Percentiles rank a stretch among this genome's conserved stretches.
Evolutionary conservation across 2,888 invertebrate species (phyloP).

Genomic region (Steinernema carpocapsae): DNA sequence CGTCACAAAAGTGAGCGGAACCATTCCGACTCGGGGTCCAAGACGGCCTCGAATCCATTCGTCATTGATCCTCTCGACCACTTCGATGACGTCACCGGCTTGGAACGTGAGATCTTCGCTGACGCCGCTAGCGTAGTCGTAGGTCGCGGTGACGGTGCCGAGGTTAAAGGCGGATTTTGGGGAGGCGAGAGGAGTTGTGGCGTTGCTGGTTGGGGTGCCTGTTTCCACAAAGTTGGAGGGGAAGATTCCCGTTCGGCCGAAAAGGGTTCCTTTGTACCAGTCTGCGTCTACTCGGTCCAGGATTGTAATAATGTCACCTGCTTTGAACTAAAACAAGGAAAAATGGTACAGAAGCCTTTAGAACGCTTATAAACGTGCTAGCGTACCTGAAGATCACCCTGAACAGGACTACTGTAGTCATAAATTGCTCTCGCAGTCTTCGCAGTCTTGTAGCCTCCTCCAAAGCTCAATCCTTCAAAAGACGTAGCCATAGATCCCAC

Average conservation of each 20-base stretch:
- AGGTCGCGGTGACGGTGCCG: slow-evolving; percentile 50
- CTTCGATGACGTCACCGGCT: slow-evolving; percentile 49
- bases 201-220: too few relatives aligned
- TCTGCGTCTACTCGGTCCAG: not conserved
- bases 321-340: not conserved
- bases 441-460: not conserved
- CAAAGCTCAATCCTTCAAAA: not conserved
- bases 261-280: not conserved
- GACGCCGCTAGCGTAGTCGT: slow-evolving; percentile 57
- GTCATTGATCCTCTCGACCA: slow-evolving; percentile 52
- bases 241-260: not conserved
- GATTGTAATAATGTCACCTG: not conserved
- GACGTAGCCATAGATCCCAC: too few relatives aligned
- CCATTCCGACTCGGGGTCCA: slow-evolving; percentile 52
- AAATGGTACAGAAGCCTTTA: too few relatives aligned
- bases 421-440: slow-evolving; percentile 55
- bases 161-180: not conserved
- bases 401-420: slow-evolving; percentile 57
- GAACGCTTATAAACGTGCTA: slow-evolving; percentile 19
- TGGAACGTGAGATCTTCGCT: slow-evolving; percentile 58
- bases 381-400: slow-evolving; percentile 59
- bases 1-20: slow-evolving; percentile 54
- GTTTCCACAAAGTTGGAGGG: not conserved
- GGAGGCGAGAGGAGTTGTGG: not conserved
- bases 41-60: slow-evolving; percentile 64